phyloP scores from a whole-genome alignment of 2,113 vertebrate species.

The Toxotes chatareus region DNA sequence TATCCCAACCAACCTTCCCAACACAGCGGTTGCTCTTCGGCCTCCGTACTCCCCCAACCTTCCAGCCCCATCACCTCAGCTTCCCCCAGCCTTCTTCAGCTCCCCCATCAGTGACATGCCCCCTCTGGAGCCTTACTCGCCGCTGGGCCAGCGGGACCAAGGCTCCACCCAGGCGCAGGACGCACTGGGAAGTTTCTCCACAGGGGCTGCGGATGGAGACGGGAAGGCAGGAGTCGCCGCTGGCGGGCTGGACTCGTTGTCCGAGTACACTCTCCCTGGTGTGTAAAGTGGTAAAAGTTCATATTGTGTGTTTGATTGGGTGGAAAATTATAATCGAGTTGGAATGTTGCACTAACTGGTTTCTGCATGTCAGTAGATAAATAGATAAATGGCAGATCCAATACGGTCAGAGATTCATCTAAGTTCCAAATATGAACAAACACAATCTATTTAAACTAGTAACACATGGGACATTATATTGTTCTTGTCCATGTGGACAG shows the following conservation, averaged over 20 bases:
- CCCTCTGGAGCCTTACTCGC: conserved; percentile 86
- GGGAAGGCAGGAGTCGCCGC: conserved; percentile 65
- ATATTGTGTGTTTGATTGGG: neutral
- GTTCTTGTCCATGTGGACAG: too few relatives aligned
- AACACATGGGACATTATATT: too few relatives aligned
- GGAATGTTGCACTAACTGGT: neutral
- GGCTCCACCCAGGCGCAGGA: conserved; percentile 88
- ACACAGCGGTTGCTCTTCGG: conserved; percentile 88
- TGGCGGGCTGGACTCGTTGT: conserved; percentile 82
- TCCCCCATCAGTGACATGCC: conserved; percentile 78
- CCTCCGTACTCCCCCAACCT: conserved; percentile 88
- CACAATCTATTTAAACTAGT: too few relatives aligned
- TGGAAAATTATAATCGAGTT: neutral
- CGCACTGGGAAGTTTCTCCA: conserved; percentile 88
- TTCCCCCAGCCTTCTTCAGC: conserved; percentile 85
- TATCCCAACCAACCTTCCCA: conserved; percentile 91
- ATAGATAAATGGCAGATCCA: neutral
- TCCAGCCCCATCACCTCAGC: conserved; percentile 87
- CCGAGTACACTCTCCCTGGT: conserved; percentile 86
- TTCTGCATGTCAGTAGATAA: neutral
- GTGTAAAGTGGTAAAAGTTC: conserved; percentile 9
- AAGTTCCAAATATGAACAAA: too few relatives aligned
- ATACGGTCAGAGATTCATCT: too few relatives aligned
- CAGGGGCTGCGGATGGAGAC: conserved; percentile 68
- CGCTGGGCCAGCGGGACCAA: conserved; percentile 81